Evolutionary conservation across 2,888 invertebrate species (phyloP), one percentile per base, ranked within the genome.

Genomic region (Megamerina dolium): DNA sequence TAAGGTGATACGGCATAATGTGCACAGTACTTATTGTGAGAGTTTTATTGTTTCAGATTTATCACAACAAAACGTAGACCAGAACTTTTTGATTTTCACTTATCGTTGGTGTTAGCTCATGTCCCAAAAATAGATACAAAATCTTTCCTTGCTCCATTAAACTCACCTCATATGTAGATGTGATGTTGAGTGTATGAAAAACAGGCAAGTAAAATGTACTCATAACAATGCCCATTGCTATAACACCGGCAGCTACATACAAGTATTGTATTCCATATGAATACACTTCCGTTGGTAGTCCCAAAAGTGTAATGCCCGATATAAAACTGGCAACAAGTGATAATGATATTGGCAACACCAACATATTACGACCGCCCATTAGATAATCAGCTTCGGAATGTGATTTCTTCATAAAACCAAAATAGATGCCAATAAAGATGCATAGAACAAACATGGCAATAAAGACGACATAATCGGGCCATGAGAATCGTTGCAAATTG

Each of bases 291-390:
- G 87, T 87, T 1, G 87, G 87, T 8, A 83, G 80, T 3, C 87
- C 87, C 43, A 87, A 72, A 23, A 88, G 66, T 0, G 87, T 86
- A 50, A 87, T 87, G 2, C 86, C 87, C 12, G 85, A 86, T 45
- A 86, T 79, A 48, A 83, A 85, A 66, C 85, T 88, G 23, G 91
- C 90, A 41, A 90, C 81, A 34, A 92, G 73, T 1, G 89, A 89
- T 68, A 89, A 76, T 23, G 87, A 80, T 21, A 90, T 83, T 1
- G 91, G 90, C 51, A 88, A 72, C 4, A 82, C 75, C 41, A 79
- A 75, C 87, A 90, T 87, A 60, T 81, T 82, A 50, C 87, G 75
- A 6, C 85, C 85, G 5, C 88, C 90, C 70, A 90, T 81, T 52
- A 91, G 75, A 65, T 89, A 89, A 54, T 85, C 84, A 57, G 79